Evolutionary conservation across 2,797 vertebrate genomes (phyloP), one percentile per base, ranked within the genome.

Genomic region (Fringilla coelebs): DNA sequence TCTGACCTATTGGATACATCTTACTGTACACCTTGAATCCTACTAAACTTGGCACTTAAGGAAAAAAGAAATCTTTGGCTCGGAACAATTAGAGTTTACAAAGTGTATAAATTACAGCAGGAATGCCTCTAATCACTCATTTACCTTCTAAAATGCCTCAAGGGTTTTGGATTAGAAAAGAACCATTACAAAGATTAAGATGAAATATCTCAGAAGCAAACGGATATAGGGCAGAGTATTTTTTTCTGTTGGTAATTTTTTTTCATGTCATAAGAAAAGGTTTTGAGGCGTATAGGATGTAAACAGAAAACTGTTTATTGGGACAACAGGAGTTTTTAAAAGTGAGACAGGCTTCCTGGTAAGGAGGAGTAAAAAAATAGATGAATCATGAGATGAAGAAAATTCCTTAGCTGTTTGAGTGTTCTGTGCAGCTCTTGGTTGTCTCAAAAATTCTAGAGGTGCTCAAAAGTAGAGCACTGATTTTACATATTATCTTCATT

Each of bases 91-190:
- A 91, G 66, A 40, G 63, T 84, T 96, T 94, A 92, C 95, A 85
- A 93, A 97, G 81, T 18, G 1, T 89, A 72, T 90, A 94, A 96
- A 94, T 96, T 94, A 95, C 90, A 93, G 54, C 62, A 93, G 87
- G 85, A 97, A 95, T 96, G 88, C 85, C 93, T 93, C 96, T 96
- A 95, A 97, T 96, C 94, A 89, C 86, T 94, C 87, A 94, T 93
- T 97, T 95, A 80, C 91, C 66, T 95, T 94, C 91, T 95, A 91
- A 96, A 88, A 65, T 87, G 92, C 96, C 96, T 93, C 91, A 85
- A 94, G 96, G 65, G 60, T 71, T 92, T 95, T 92, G 91, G 83
- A 86, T 85, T 84, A 84, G 72, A 76, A 78, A n/a, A 79, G 55
- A 93, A 46, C 21, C 75, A 57, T 43, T 82, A 18, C 38, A 78